Conservation (phyloP, 2,113 vertebrate species). For the Tragelaphus buxtoni region DNA sequence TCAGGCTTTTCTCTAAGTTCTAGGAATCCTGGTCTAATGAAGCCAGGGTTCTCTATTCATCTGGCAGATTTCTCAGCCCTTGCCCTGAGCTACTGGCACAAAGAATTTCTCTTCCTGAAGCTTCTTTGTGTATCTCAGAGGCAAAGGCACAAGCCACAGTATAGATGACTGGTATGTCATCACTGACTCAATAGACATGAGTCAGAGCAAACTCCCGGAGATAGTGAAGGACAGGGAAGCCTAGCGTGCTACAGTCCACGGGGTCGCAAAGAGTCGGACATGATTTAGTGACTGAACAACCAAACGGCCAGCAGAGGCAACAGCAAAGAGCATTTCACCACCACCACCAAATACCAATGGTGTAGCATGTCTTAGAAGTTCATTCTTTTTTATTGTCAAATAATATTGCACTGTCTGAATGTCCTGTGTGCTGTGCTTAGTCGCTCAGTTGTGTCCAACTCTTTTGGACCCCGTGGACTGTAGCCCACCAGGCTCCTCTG, state of each 20-base stretch:
- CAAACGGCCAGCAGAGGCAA: not conserved
- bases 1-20: not conserved
- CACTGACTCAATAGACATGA: not conserved
- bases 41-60: not conserved
- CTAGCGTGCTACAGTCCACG: not conserved
- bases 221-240: not conserved
- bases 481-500: not conserved
- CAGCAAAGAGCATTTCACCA: not conserved
- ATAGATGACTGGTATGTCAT: not conserved
- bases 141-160: not conserved
- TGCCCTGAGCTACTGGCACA: not conserved
- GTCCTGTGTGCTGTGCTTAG: not conserved
- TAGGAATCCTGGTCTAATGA: not conserved
- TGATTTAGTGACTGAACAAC: not conserved
- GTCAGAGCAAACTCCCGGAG: not conserved
- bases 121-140: not conserved
- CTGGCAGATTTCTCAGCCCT: not conserved
- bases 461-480: not conserved
- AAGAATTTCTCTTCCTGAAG: not conserved
- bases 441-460: not conserved
- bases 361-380: not conserved
- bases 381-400: not conserved
- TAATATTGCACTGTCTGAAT: not conserved
- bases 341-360: not conserved
- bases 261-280: accelerated